phyloP scores from a whole-genome alignment of 2,113 vertebrate species.

The Polypterus bichir region DNA sequence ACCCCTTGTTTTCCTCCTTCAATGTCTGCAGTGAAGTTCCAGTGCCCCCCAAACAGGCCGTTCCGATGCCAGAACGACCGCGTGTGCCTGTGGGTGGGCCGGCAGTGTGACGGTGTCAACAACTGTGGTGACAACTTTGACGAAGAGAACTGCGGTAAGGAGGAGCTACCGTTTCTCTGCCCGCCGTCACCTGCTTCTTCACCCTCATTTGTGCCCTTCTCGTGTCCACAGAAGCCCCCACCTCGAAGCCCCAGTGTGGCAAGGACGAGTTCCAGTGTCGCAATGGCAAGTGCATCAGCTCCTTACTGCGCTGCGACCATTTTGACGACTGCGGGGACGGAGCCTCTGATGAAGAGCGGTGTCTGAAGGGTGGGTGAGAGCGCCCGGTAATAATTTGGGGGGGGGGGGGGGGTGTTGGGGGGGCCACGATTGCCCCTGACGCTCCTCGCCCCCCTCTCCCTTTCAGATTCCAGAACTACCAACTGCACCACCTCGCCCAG shows the following conservation, averaged over 20 bases:
- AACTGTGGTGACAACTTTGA: slow-evolving; percentile 85
- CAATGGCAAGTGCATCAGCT: slow-evolving; percentile 71
- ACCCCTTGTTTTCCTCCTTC: neutral
- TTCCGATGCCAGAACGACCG: slow-evolving; percentile 91
- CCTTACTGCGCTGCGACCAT: slow-evolving; percentile 75
- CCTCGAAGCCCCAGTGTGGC: slow-evolving; percentile 52
- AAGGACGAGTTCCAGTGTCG: slow-evolving; percentile 78
- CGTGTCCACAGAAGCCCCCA: slow-evolving; percentile 24
- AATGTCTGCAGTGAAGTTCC: slow-evolving; percentile 59
- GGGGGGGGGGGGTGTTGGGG: no score
- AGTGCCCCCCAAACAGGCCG: slow-evolving; percentile 80
- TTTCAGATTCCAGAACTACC: neutral
- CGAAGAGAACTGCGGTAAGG: slow-evolving; percentile 80
- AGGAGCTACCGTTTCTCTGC: rapidly evolving
- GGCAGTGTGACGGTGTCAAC: slow-evolving; percentile 74
- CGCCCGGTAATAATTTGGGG: neutral
- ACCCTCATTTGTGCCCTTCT: neutral
- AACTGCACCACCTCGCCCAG: neutral
- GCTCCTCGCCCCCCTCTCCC: neutral
- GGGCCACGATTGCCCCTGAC: no score
- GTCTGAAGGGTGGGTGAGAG: slow-evolving; percentile 36
- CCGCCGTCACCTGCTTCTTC: rapidly evolving
- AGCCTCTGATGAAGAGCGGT: slow-evolving; percentile 70
- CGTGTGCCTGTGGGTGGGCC: slow-evolving; percentile 74
- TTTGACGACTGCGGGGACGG: slow-evolving; percentile 90